These are phyloP conservation scores for Semicossyphus pulcher DNA, from an alignment of 2,113 vertebrate genomes.

Conservation along the genomic window DNA sequence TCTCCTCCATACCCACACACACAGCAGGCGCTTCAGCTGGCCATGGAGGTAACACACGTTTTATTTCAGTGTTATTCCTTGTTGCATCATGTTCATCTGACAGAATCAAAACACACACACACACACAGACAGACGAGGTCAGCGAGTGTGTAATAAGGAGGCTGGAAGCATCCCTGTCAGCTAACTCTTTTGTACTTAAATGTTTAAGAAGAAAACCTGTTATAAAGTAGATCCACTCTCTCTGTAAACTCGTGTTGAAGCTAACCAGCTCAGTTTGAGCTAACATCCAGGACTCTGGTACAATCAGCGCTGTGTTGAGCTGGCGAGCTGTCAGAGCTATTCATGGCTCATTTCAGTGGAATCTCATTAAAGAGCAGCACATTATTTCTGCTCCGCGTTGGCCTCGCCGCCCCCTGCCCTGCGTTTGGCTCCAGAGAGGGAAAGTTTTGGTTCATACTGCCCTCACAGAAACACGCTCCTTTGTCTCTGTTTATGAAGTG, in stretches of 20 bases:
- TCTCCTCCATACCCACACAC: slow-evolving; percentile 95
- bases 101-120: not conserved
- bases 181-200: not conserved
- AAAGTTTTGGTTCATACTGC: slow-evolving; percentile 12
- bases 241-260: not conserved
- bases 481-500: slow-evolving; percentile 10
- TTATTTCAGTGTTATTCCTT: not conserved
- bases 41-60: slow-evolving; percentile 74
- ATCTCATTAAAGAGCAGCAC: slow-evolving; percentile 52
- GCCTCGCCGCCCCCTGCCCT: slow-evolving; percentile 22
- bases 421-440: slow-evolving; percentile 19
- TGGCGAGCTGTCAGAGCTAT: slow-evolving; percentile 21
- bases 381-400: slow-evolving; percentile 41
- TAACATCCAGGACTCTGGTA: not conserved
- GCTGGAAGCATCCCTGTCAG: not conserved
- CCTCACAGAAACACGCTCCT: slow-evolving; percentile 8
- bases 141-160: slow-evolving; percentile 38
- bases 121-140: slow-evolving; percentile 8
- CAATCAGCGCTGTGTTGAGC: slow-evolving; percentile 6
- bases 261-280: not conserved
- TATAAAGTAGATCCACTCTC: not conserved
- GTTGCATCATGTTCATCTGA: not conserved
- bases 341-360: slow-evolving; percentile 59
- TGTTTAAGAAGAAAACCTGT: not conserved
- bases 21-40: slow-evolving; percentile 89